Conservation (phyloP, 2,888 invertebrate species). For the Melangyna quadrimaculata region DNA sequence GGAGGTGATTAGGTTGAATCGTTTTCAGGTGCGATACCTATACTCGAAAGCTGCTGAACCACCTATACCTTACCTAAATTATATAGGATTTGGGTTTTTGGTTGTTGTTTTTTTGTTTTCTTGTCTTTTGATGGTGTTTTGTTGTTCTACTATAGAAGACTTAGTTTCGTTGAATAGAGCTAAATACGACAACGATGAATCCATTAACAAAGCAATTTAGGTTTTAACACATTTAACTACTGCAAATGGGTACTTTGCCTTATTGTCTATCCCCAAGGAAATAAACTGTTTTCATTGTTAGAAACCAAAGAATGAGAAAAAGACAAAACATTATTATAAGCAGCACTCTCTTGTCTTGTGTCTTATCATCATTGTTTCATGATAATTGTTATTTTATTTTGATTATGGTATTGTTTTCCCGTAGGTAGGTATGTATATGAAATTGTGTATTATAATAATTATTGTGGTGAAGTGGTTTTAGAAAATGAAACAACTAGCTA, state of each 20-base stretch:
- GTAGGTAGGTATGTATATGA: background rate
- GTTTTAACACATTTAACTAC: slow-evolving; percentile 63
- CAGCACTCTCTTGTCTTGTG: background rate
- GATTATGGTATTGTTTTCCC: slow-evolving; percentile 22
- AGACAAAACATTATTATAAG: background rate
- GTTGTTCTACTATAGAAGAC: background rate
- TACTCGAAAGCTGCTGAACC: background rate
- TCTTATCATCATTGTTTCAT: slow-evolving; percentile 13
- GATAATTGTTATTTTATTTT: slow-evolving; percentile 43
- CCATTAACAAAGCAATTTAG: slow-evolving; percentile 60
- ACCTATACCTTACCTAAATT: background rate
- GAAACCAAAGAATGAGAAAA: background rate
- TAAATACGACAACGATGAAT: slow-evolving; percentile 32
- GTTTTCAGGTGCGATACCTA: slow-evolving; percentile 31
- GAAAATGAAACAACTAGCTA: background rate
- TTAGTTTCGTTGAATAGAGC: slow-evolving; percentile 8
- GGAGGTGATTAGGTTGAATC: slow-evolving; percentile 28
- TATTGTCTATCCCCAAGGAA: slow-evolving; percentile 34
- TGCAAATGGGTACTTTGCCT: slow-evolving; percentile 37
- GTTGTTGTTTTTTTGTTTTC: background rate
- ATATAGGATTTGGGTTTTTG: background rate
- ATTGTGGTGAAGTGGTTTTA: background rate
- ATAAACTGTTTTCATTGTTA: slow-evolving; percentile 10
- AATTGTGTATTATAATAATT: background rate
- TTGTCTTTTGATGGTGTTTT: background rate